Conservation (phyloP, 2,888 invertebrate species). For the Disparrhopalites patrizii region DNA sequence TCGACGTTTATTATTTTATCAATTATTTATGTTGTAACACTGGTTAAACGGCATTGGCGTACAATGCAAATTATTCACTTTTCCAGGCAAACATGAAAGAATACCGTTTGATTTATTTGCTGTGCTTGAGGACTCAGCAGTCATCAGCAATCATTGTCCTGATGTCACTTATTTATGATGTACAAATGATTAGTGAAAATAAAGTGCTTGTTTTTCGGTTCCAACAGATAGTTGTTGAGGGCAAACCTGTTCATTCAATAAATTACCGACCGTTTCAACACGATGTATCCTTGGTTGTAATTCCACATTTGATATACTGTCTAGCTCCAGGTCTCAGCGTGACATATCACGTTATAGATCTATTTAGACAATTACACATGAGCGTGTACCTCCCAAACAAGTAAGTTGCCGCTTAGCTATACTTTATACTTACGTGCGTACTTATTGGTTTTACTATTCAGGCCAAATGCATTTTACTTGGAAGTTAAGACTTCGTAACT, state of each 20-base stretch:
- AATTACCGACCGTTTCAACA: constrained; percentile 31
- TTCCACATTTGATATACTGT: constrained; percentile 37
- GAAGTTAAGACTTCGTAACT: constrained; percentile 35
- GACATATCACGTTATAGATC: constrained; percentile 36
- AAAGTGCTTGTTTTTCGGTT: constrained; percentile 4
- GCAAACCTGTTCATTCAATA: constrained; percentile 36
- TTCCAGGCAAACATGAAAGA: too few species aligned
- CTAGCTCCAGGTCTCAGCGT: constrained; percentile 35
- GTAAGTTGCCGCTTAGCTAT: constrained; percentile 21
- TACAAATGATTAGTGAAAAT: not conserved
- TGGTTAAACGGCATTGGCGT: too few species aligned
- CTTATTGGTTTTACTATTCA: not conserved
- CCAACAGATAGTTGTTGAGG: constrained; percentile 41
- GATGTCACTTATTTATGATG: too few species aligned
- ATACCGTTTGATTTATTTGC: too few species aligned
- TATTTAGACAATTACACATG: constrained; percentile 34
- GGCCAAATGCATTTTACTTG: constrained; percentile 18
- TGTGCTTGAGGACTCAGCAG: too few species aligned
- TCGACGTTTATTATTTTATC: too few species aligned
- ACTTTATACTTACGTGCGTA: not conserved
- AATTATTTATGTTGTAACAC: too few species aligned
- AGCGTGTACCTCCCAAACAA: constrained; percentile 39
- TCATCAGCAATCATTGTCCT: too few species aligned
- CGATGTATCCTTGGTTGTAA: constrained; percentile 34
- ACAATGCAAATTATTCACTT: too few species aligned